Conservation (phyloP, 2,113 vertebrate genomes). For the Galemys pyrenaicus region DNA sequence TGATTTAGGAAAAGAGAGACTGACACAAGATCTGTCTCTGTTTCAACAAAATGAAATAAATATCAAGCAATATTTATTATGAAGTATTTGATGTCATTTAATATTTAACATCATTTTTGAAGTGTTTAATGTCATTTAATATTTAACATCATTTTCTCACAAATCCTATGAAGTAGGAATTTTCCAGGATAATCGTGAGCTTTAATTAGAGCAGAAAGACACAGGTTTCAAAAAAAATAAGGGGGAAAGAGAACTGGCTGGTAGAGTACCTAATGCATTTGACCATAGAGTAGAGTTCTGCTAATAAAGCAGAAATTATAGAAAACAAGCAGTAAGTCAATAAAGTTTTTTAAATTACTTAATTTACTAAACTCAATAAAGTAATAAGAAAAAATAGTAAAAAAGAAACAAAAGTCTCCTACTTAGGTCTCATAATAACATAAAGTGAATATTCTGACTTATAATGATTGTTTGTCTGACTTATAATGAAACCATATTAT, state of each 20-base stretch:
- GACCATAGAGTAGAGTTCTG: not conserved
- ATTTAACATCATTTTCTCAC: too few species aligned
- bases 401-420: constrained; percentile 20
- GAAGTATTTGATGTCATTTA: too few species aligned
- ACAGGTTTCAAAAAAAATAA: not conserved
- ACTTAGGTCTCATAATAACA: not conserved
- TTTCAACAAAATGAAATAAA: too few species aligned
- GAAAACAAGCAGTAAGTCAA: not conserved
- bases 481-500: not conserved
- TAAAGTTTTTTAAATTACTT: not conserved
- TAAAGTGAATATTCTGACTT: not conserved
- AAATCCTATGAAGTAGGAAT: not conserved
- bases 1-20: not conserved
- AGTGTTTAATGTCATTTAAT: too few species aligned
- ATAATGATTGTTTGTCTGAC: not conserved
- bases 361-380: not conserved
- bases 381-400: not conserved
- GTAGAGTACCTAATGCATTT: not conserved
- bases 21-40: not conserved
- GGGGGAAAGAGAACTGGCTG: not conserved
- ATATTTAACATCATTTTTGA: too few species aligned
- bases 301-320: constrained; percentile 21
- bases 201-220: not conserved
- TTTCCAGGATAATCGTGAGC: not conserved
- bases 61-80: too few species aligned